A percentile compares a stretch with the other conserved stretches of the same genome.
Evolutionary conservation across 2,113 vertebrate species (phyloP).

Genomic region (Dermatemys mawii): DNA sequence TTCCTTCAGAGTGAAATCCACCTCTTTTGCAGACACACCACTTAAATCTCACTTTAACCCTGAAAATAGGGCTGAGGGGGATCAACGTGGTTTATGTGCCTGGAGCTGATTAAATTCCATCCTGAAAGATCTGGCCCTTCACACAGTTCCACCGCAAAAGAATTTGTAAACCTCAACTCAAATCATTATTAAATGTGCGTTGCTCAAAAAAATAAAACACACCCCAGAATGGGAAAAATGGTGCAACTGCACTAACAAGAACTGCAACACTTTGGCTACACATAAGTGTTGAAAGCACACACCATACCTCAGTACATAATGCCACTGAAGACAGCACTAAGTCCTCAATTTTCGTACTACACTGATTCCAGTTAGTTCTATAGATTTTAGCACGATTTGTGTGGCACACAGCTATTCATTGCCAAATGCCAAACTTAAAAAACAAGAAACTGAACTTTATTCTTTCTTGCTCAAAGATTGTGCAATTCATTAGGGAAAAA

Average conservation of each 20-base stretch:
- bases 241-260: not conserved
- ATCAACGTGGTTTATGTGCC: not conserved
- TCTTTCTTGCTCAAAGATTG: not conserved
- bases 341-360: not conserved
- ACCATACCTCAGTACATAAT: rapidly evolving
- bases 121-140: not conserved
- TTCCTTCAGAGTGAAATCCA: not conserved
- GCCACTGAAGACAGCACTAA: not conserved
- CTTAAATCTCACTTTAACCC: not conserved
- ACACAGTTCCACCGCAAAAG: not conserved
- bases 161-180: not conserved
- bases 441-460: not conserved
- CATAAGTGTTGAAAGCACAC: not conserved
- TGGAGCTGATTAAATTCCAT: not conserved
- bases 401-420: not conserved
- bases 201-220: not conserved
- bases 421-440: not conserved
- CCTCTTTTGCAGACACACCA: not conserved
- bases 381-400: not conserved
- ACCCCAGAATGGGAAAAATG: not conserved
- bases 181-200: not conserved
- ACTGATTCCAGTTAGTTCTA: not conserved
- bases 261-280: not conserved
- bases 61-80: not conserved
- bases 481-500: not conserved